Evolutionary conservation across 2,113 vertebrate genomes (phyloP).

Genomic region (Cyphomyrus discorhynchus): DNA sequence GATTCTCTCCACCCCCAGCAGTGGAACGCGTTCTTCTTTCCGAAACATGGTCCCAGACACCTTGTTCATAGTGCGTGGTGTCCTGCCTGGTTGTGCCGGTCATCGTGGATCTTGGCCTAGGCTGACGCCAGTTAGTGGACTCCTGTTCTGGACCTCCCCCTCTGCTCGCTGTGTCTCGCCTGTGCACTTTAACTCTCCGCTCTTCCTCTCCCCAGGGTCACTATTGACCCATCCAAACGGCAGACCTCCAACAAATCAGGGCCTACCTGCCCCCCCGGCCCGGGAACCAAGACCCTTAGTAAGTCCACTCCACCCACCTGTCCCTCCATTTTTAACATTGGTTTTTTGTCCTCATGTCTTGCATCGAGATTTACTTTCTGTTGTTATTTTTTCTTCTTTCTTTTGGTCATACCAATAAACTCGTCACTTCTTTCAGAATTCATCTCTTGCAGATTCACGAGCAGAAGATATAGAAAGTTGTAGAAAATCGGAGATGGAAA

Average conservation of each 20-base stretch:
- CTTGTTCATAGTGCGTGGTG: background rate
- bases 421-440: constrained; percentile 43
- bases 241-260: constrained; percentile 63
- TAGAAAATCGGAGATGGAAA: constrained; percentile 55
- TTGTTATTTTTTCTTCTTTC: constrained; percentile 15
- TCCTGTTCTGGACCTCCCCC: background rate
- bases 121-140: background rate
- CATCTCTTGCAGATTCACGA: constrained; percentile 59
- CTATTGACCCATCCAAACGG: constrained; percentile 70
- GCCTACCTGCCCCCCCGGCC: constrained; percentile 53
- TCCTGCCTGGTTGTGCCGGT: background rate
- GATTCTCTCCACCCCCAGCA: background rate
- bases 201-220: constrained; percentile 66
- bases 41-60: background rate
- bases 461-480: constrained; percentile 53
- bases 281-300: constrained; percentile 69
- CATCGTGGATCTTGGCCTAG: background rate
- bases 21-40: background rate
- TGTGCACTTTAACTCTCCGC: constrained; percentile 25
- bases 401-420: constrained; percentile 36
- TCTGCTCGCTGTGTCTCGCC: constrained; percentile 15
- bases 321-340: constrained; percentile 41
- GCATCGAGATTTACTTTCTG: constrained; percentile 8
- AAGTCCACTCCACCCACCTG: constrained; percentile 58
- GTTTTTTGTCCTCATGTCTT: constrained; percentile 27